Conservation (phyloP, 64 coral and sea anemone species). For the Actinia equina region DNA sequence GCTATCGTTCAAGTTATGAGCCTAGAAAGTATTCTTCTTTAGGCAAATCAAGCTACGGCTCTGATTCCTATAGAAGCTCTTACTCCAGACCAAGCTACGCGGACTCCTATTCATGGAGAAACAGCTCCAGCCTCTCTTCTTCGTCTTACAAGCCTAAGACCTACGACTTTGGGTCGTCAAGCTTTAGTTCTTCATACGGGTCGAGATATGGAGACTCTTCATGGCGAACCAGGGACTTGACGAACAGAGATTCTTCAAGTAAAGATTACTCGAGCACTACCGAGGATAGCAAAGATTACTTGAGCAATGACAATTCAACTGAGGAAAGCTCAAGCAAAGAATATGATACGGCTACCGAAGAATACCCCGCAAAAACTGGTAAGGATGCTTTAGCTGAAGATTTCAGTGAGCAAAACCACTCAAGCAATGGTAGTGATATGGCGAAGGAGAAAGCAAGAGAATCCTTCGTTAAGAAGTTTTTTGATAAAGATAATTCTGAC, state of each 20-base stretch:
- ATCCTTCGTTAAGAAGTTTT: not conserved
- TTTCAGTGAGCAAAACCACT: not conserved
- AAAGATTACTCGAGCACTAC: not conserved
- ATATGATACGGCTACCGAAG: not conserved
- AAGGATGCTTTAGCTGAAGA: not conserved
- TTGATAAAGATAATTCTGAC: not conserved
- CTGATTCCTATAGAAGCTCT: not conserved
- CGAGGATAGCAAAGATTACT: not conserved
- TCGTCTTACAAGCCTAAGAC: not conserved
- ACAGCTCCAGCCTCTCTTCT: not conserved
- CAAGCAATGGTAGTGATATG: not conserved
- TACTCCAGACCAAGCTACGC: not conserved
- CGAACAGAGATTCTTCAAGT: not conserved
- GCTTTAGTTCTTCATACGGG: not conserved
- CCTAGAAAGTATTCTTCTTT: slow-evolving; percentile 1
- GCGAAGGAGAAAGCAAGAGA: not conserved
- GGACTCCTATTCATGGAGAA: not conserved
- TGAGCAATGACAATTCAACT: not conserved
- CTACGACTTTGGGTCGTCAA: slow-evolving; percentile 1
- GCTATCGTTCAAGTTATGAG: slow-evolving; percentile 11
- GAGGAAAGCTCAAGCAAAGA: not conserved
- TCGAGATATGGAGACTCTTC: slow-evolving; percentile 1
- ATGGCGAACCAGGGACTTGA: not conserved
- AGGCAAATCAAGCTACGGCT: not conserved
- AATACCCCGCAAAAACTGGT: not conserved